Conservation (phyloP, 35 echinoderm and acorn worm species). For the Patiria miniata region DNA sequence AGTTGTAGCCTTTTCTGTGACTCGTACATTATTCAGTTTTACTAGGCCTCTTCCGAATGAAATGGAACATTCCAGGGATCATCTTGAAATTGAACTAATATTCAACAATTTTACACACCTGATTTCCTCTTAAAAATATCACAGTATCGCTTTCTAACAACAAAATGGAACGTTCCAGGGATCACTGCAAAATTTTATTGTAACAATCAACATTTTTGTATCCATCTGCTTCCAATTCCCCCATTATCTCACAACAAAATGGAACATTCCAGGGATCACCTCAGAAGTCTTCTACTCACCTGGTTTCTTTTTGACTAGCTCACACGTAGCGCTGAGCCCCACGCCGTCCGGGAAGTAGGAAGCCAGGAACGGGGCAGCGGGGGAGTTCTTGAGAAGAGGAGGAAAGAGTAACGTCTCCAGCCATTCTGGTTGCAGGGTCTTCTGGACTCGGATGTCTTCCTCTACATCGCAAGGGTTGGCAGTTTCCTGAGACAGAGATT, state of each 20-base stretch:
- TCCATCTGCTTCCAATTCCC: neutral
- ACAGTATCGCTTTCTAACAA: too few species aligned
- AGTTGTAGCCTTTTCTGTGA: too few species aligned
- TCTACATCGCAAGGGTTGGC: slow-evolving; percentile 21
- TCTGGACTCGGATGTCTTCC: slow-evolving; percentile 62
- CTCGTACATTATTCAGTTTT: too few species aligned
- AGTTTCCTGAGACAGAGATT: neutral
- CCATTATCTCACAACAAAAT: neutral
- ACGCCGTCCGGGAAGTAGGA: slow-evolving; percentile 92
- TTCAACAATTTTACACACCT: too few species aligned
- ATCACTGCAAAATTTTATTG: neutral
- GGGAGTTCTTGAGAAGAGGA: slow-evolving; percentile 85
- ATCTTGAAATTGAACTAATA: too few species aligned
- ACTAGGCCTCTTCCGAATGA: too few species aligned
- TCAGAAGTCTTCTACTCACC: slow-evolving; percentile 13
- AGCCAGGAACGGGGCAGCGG: slow-evolving; percentile 76
- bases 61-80: too few species aligned
- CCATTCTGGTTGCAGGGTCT: slow-evolving; percentile 67
- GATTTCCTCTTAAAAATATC: too few species aligned
- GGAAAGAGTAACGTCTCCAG: slow-evolving; percentile 68
- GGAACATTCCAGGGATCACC: neutral
- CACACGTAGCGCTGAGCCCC: slow-evolving; percentile 85
- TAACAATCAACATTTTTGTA: neutral
- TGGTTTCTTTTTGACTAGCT: slow-evolving; percentile 48
- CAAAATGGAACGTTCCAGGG: too few species aligned